Evolutionary conservation across 2,888 invertebrate species (phyloP).

Genomic region (Chirona hameri): DNA sequence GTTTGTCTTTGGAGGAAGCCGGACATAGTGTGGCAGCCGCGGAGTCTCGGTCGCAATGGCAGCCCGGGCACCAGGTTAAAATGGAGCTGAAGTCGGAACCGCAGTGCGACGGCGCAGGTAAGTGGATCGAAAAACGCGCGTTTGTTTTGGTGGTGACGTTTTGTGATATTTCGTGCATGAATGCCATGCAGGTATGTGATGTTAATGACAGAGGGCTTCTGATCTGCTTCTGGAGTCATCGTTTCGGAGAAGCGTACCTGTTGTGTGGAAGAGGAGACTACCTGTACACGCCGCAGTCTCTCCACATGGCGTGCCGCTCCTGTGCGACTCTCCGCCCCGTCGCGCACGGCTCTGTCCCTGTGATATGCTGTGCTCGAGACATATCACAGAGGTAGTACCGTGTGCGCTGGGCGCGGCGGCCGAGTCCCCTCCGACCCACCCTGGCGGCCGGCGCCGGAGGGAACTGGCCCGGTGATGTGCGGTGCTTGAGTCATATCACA

Average conservation of each 20-base stretch:
- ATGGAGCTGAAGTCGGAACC: neutral
- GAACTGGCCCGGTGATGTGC: neutral
- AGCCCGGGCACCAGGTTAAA: neutral
- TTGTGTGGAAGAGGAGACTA: too few species aligned
- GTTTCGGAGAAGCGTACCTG: too few species aligned
- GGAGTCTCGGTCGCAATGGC: neutral
- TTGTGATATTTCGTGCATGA: too few species aligned
- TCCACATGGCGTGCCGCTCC: neutral
- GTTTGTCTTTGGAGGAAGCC: neutral
- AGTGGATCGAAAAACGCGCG: neutral
- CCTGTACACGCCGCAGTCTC: neutral
- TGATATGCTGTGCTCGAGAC: neutral
- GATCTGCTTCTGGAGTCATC: too few species aligned
- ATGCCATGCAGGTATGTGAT: too few species aligned
- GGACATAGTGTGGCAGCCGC: neutral
- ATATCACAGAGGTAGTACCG: slow-evolving; percentile 24
- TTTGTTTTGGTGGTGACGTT: too few species aligned
- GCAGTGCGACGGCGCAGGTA: neutral
- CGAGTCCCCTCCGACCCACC: neutral
- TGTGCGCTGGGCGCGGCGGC: neutral
- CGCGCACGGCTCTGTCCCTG: neutral
- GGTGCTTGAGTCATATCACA: neutral
- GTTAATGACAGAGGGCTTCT: too few species aligned
- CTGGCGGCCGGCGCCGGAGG: neutral
- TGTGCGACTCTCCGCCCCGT: neutral